Percentiles rank a stretch among this genome's conserved stretches.
These are phyloP conservation scores for Rhineura floridana DNA, from an alignment of 2,113 vertebrate species.

Conservation along the genomic window DNA sequence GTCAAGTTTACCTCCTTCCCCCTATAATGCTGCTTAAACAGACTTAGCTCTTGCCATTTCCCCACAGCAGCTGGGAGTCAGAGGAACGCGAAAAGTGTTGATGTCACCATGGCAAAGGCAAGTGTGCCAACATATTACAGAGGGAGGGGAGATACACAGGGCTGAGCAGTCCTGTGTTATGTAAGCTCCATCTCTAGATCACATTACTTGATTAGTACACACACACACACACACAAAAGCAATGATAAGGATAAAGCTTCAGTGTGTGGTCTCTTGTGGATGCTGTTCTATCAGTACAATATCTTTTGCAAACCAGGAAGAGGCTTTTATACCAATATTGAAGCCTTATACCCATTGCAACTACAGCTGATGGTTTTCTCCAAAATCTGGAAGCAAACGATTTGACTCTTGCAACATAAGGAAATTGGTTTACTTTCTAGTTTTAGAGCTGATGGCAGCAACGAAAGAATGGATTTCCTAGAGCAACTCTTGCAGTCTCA, in stretches of 20 bases:
- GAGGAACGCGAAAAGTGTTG: no score
- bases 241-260: neutral
- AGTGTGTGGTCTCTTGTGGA: neutral
- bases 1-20: no score
- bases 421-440: slow-evolving; percentile 40
- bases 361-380: neutral
- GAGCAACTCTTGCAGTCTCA: slow-evolving; percentile 24
- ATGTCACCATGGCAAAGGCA: neutral
- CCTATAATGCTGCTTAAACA: neutral
- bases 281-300: slow-evolving; percentile 1
- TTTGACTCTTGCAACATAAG: slow-evolving; percentile 48
- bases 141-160: neutral
- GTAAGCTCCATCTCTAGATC: neutral
- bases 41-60: neutral
- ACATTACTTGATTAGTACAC: no score
- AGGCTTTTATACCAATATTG: neutral
- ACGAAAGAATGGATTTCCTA: slow-evolving; percentile 33
- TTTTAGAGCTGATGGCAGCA: neutral
- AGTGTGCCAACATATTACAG: neutral
- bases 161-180: neutral
- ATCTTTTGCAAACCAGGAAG: neutral
- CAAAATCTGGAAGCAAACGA: slow-evolving; percentile 53
- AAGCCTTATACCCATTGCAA: slow-evolving; percentile 21
- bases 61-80: neutral
- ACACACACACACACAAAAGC: no score